Conservation (phyloP, 2,888 invertebrate species). For the Epirrhoe tristata region DNA sequence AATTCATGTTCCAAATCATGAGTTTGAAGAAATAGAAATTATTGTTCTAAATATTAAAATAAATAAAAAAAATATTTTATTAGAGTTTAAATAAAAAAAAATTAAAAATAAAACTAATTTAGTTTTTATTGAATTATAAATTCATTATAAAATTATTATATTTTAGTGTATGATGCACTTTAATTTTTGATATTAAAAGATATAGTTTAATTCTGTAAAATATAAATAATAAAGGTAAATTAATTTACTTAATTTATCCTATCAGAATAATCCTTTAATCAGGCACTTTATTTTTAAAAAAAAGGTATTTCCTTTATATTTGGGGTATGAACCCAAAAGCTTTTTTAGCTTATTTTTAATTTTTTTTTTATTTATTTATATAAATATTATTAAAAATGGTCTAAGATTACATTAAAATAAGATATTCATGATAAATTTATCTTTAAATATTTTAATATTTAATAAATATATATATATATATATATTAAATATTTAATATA, state of each 20-base stretch:
- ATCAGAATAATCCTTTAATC: conserved; percentile 79
- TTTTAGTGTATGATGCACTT: conserved; percentile 87
- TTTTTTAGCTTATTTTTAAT: conserved; percentile 84
- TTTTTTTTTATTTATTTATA: conserved; percentile 46
- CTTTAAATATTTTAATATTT: conserved; percentile 48
- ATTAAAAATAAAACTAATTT: conserved; percentile 84
- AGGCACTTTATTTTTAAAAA: conserved; percentile 82
- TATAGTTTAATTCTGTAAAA: conserved; percentile 87
- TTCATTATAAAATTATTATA: conserved; percentile 63
- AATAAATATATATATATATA: conserved; percentile 43
- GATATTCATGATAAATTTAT: conserved; percentile 14
- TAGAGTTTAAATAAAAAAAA: conserved; percentile 73
- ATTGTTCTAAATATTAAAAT: conserved; percentile 80
- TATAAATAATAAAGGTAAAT: conserved; percentile 83
- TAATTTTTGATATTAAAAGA: conserved; percentile 86
- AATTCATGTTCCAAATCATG: conserved; percentile 83
- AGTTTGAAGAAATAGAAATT: conserved; percentile 70
- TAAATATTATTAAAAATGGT: conserved; percentile 54
- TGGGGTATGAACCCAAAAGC: conserved; percentile 88
- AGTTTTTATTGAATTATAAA: conserved; percentile 67
- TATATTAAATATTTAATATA: conserved; percentile 39
- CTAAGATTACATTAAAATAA: conserved; percentile 49
- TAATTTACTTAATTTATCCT: conserved; percentile 70
- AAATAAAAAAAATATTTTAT: conserved; percentile 82
- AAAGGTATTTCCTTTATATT: conserved; percentile 77